A percentile compares a stretch with the other conserved stretches of the same genome.
phyloP scores from a whole-genome alignment of 2,113 vertebrate species.

The Charadrius vociferus region DNA sequence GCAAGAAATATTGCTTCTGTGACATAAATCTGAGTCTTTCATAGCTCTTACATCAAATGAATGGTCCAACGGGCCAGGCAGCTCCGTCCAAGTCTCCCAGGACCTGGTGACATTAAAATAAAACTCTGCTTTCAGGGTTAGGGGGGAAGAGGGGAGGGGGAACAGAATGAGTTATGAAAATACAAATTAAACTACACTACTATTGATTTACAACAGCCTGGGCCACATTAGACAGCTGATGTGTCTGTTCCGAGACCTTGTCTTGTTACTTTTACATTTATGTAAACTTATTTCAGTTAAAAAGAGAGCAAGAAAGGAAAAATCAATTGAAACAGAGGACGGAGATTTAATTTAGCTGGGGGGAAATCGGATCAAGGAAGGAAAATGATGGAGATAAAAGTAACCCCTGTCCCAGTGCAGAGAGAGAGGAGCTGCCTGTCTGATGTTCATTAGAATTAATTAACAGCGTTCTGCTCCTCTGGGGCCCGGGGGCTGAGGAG shows the following conservation, averaged over 20 bases:
- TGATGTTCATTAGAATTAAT: slow-evolving; percentile 66
- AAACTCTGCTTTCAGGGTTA: background rate
- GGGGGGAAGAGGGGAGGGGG: background rate
- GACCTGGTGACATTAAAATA: background rate
- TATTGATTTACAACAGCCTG: background rate
- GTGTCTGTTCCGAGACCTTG: slow-evolving; percentile 17
- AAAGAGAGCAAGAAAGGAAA: slow-evolving; percentile 34
- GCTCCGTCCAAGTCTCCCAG: background rate
- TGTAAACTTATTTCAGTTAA: slow-evolving; percentile 58
- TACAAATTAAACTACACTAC: slow-evolving; percentile 18
- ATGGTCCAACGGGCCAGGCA: background rate
- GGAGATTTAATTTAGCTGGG: slow-evolving; percentile 61
- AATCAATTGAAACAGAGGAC: slow-evolving; percentile 66
- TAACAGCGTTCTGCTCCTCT: slow-evolving; percentile 9
- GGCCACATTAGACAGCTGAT: background rate
- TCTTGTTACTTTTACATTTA: slow-evolving; percentile 36
- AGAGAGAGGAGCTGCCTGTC: background rate
- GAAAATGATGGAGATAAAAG: slow-evolving; percentile 62
- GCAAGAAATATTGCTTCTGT: background rate
- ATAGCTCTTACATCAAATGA: slow-evolving; percentile 1
- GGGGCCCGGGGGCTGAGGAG: background rate
- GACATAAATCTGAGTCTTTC: slow-evolving; percentile 4
- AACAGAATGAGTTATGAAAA: slow-evolving; percentile 8
- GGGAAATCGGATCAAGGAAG: slow-evolving; percentile 58
- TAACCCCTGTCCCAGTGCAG: background rate